Evolutionary conservation across 2,113 vertebrate genomes (phyloP), one percentile per base, ranked within the genome.

Genomic region (Holacanthus passer): DNA sequence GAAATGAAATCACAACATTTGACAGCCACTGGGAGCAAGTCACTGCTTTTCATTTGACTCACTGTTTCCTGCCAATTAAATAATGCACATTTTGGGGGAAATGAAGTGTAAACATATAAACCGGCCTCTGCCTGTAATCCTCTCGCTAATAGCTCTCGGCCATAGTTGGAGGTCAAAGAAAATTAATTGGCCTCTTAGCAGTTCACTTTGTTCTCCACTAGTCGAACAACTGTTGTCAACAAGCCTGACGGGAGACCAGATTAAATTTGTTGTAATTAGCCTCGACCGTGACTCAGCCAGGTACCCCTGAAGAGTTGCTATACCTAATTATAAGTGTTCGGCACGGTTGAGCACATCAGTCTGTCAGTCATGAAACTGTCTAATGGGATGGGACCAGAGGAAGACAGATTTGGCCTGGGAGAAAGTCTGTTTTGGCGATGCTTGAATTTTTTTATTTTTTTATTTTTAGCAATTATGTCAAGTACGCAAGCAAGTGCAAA

Each of bases 71-170:
- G 83, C 55, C 77, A 80, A 77, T 89, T 86, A 87, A 83, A 80
- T 87, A 80, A 85, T 81, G 29, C 65, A 81, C 55, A 81, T 72
- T 75, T 87, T 56, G 29, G n/a, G 67, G 59, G 45, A 85, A 89
- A 89, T 75, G 12, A 77, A 86, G 76, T 64, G 78, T 82, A 87
- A 92, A 88, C 66, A 82, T 65, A 67, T 73, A 78, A 75, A 86
- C 65, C 76, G 72, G 35, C 63, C 62, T 79, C 50, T 76, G n/a
- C 64, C 22, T 59, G 14, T 35, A 88, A 72, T 50, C 7, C 31
- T 83, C 37, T 66, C 39, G 41, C 56, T 73, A 64, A 81, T 24
- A 74, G 80, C 88, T 82, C 66, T 63, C 14, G 41, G 76, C 65
- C 59, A 35, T 75, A 48, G 70, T 72, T 79, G 48, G 60, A 81